Percentiles rank a stretch among this genome's conserved stretches.
These are phyloP conservation scores for Battus philenor DNA, from an alignment of 1,140 invertebrate genomes.

Conservation along the genomic window DNA sequence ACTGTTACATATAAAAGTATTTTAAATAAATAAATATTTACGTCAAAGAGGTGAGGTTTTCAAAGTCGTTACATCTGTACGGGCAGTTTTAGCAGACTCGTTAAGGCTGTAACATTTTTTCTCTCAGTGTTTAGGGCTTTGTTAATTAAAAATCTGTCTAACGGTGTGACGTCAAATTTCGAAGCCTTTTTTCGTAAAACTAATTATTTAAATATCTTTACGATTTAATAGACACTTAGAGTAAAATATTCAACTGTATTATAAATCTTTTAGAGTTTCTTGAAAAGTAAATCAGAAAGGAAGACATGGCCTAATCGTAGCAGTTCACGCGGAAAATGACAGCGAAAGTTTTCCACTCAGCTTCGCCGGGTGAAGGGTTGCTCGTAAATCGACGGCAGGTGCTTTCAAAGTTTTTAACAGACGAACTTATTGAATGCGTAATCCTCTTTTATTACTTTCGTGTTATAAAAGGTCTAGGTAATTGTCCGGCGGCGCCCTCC, in stretches of 20 bases:
- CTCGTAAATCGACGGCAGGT: constrained; percentile 59
- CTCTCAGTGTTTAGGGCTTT: constrained; percentile 26
- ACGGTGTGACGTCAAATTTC: constrained; percentile 17
- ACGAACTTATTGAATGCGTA: constrained; percentile 63
- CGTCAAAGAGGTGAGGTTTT: too few relatives aligned
- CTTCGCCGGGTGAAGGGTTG: constrained; percentile 39
- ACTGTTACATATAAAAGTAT: too few relatives aligned
- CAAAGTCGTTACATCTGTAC: constrained; percentile 17
- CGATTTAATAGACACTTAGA: too few relatives aligned
- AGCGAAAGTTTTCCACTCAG: constrained; percentile 26
- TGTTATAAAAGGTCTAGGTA: constrained; percentile 51
- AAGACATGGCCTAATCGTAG: constrained; percentile 31
- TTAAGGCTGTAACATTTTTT: constrained; percentile 25
- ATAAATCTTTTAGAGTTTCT: too few relatives aligned
- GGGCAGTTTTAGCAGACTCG: constrained; percentile 22
- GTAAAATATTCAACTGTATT: too few relatives aligned
- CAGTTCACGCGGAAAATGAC: constrained; percentile 40
- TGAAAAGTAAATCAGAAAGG: not conserved
- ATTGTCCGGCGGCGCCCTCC: constrained; percentile 36
- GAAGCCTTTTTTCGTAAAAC: too few relatives aligned
- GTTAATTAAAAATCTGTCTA: constrained; percentile 43
- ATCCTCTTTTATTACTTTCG: constrained; percentile 62
- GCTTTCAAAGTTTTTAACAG: constrained; percentile 52
- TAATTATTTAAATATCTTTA: too few relatives aligned
- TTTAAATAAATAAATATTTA: too few relatives aligned